phyloP scores from a whole-genome alignment of 2,113 vertebrate species.

The Panthera leo region DNA sequence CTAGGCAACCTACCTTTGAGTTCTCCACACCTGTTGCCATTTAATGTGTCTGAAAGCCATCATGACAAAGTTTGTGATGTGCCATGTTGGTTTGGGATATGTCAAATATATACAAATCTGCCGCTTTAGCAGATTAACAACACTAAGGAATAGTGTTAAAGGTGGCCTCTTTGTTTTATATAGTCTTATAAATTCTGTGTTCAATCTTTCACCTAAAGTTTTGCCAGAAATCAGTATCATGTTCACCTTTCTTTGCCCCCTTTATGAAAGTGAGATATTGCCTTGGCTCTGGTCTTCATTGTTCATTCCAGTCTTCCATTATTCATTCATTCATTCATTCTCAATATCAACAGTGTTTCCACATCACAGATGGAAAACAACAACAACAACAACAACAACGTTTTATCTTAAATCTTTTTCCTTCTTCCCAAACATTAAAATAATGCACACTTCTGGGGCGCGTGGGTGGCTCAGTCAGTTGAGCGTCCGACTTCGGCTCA shows the following conservation, averaged over 20 bases:
- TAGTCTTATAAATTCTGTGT: not conserved
- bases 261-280: not conserved
- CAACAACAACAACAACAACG: too few species aligned
- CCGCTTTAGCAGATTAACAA: not conserved
- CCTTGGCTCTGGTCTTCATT: not conserved
- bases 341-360: not conserved
- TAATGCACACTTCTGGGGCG: not conserved
- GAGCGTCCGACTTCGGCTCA: too few species aligned
- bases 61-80: not conserved
- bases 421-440: not conserved
- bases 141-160: not conserved
- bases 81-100: not conserved
- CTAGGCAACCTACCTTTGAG: not conserved
- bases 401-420: not conserved
- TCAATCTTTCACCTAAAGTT: not conserved
- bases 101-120: not conserved
- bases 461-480: too few species aligned
- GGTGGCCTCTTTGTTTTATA: not conserved
- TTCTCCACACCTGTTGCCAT: not conserved
- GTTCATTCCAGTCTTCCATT: not conserved
- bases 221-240: not conserved
- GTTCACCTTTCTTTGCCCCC: not conserved
- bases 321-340: not conserved
- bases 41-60: not conserved
- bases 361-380: not conserved